Evolutionary conservation across 2,113 vertebrate species (phyloP), one percentile per base, ranked within the genome.

Genomic region (Ameiurus melas): DNA sequence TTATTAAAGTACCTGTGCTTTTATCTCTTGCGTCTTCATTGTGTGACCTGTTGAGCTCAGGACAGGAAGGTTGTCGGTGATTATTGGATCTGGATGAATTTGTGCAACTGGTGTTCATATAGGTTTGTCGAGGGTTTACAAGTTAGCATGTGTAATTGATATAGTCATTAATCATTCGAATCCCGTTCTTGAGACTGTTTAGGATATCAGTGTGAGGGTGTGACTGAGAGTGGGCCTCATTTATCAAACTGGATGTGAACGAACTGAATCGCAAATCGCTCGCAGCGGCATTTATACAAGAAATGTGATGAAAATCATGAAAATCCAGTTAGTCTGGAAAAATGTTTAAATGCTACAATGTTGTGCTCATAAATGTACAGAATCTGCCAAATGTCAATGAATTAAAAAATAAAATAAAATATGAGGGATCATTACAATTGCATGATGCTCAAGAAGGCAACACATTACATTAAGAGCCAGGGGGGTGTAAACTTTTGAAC

Each of bases 1-100:
- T 22, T 84, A 73, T 85, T 90, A 84, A 68, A 85, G 84, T 68
- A 20, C 64, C 51, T 60, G 75, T 85, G 75, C 5, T 43, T 33
- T 57, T 73, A 55, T 87, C 36, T 33, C 27, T 6, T 64, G 25
- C 36, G 25, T 77, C 33, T 51, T 85, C 19, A 1, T 33, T 14
- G 66, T 85, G 84, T 85, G 43, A 86, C 51, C 19, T 36, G 70
- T 33, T 83, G 86, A 71, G 58, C 27, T 43, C 80, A 79, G 16
- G 39, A n/a, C 51, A 47, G 71, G 22, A 27, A 33, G 33, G 53
- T 19, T 71, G 79, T 60, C 66, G 73, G 62, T 36, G 22, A 57
- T 51, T 53, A 55, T 70, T 68, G n/a, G n/a, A 84, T 12, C 14
- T 36, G 30, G 30, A 60, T 1, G n/a, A 33, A 10, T 55, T 80